phyloP scores from a whole-genome alignment of 2,113 vertebrate species.

The Nannobrachium achirus region DNA sequence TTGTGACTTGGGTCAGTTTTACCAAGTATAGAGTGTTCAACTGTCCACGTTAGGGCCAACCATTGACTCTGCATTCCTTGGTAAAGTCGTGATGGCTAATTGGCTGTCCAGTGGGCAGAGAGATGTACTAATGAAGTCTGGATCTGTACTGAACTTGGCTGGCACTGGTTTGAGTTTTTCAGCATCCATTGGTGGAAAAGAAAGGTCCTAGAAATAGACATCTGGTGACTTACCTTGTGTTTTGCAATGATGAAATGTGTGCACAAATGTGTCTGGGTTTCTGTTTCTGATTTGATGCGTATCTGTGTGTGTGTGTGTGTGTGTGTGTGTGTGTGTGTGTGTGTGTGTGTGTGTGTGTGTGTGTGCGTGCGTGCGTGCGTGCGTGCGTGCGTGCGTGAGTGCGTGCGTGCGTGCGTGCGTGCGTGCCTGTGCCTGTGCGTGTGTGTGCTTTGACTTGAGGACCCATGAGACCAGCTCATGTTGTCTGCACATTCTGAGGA shows the following conservation, averaged over 20 bases:
- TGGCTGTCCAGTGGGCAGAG: constrained; percentile 9
- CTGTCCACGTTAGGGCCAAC: constrained; percentile 20
- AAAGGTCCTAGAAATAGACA: too few species aligned
- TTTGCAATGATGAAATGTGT: not conserved
- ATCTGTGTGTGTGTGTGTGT: constrained; percentile 1
- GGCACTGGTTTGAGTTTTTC: constrained; percentile 2
- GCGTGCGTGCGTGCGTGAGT: constrained; percentile 16
- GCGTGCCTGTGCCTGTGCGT: constrained; percentile 6
- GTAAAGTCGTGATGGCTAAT: constrained; percentile 7
- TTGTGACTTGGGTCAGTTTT: too few species aligned
- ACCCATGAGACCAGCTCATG: not conserved
- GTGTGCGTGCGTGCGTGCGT: constrained; percentile 25
- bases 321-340: constrained; percentile 2
- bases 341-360: constrained; percentile 22
- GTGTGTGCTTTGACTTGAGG: constrained; percentile 7
- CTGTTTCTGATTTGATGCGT: not conserved
- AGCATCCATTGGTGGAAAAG: constrained; percentile 4
- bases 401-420: constrained; percentile 25
- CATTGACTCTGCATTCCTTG: not conserved
- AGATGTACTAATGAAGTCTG: constrained; percentile 9
- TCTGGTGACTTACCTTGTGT: too few species aligned
- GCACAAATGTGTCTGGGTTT: not conserved
- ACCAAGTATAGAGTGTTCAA: too few species aligned
- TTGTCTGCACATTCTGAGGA: not conserved
- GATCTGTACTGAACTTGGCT: constrained; percentile 2